A percentile compares a stretch with the other conserved stretches of the same genome.
phyloP scores from a whole-genome alignment of 2,797 vertebrate genomes.

The Eidolon dupreanum region DNA sequence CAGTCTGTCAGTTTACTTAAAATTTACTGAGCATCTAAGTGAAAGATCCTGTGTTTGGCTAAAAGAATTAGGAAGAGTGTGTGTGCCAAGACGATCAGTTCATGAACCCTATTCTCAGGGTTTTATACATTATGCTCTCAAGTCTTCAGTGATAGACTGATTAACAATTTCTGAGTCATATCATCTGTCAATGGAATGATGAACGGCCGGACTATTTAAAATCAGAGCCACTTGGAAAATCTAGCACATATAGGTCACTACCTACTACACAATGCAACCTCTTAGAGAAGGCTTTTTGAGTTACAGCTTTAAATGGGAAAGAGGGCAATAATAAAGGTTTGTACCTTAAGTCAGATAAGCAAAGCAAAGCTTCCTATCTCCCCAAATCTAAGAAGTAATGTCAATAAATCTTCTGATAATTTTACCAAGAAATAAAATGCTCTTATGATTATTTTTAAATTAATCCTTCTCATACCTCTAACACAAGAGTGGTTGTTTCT shows the following conservation, averaged over 20 bases:
- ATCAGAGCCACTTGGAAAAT: constrained; percentile 24
- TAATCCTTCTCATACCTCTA: constrained; percentile 70
- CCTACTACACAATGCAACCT: neutral
- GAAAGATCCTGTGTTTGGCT: neutral
- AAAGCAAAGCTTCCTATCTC: neutral
- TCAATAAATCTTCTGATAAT: constrained; percentile 65
- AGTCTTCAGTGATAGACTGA: neutral
- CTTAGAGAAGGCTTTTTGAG: neutral
- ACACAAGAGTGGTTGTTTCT: constrained; percentile 70
- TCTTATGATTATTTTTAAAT: constrained; percentile 75
- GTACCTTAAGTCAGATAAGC: neutral
- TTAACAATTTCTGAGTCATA: constrained; percentile 51
- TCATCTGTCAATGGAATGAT: neutral
- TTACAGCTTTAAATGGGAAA: constrained; percentile 29
- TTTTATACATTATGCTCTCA: neutral
- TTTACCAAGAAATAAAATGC: constrained; percentile 69
- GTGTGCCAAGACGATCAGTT: neutral
- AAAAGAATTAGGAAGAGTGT: neutral
- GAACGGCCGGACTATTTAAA: neutral
- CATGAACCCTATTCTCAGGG: neutral
- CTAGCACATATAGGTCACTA: neutral
- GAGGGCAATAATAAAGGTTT: constrained; percentile 30
- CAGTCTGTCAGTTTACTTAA: neutral
- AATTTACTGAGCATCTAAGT: neutral
- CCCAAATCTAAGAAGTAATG: constrained; percentile 65